Percentiles rank a stretch among this genome's conserved stretches.
phyloP scores from a whole-genome alignment of 2,113 vertebrate genomes.

The Puntigrus tetrazona region DNA sequence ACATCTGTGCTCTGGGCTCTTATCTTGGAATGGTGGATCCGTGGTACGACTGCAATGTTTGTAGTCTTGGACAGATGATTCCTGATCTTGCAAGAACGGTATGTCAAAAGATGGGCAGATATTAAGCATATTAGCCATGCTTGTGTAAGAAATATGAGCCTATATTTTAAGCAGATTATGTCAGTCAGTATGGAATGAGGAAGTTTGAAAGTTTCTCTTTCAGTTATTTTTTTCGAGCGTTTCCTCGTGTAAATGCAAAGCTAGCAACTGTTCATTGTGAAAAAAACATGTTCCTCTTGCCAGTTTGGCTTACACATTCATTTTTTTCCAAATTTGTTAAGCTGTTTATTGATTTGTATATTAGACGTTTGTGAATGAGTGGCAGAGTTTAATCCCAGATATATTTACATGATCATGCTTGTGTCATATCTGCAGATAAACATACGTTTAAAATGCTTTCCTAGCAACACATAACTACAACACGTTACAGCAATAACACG shows the following conservation, averaged over 20 bases:
- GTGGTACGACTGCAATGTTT: conserved; percentile 89
- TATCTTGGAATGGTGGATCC: conserved; percentile 88
- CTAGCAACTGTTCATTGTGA: background rate
- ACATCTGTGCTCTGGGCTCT: conserved; percentile 74
- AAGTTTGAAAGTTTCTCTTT: conserved; percentile 12
- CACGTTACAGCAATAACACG: background rate
- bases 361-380: background rate
- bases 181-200: conserved; percentile 4
- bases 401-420: background rate
- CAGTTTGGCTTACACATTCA: background rate
- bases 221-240: background rate
- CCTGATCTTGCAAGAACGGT: conserved; percentile 88
- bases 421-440: background rate
- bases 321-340: background rate
- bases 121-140: background rate
- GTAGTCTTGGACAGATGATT: conserved; percentile 82
- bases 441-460: background rate
- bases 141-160: background rate
- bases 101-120: conserved; percentile 46
- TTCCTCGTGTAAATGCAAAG: conserved; percentile 16
- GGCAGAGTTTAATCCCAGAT: background rate
- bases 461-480: too few relatives aligned
- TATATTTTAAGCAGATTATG: background rate
- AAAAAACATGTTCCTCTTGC: background rate
- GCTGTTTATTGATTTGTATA: background rate